Evolutionary conservation across 1,140 invertebrate species (phyloP), one percentile per base, ranked within the genome.

Genomic region (Holotrichia oblita): DNA sequence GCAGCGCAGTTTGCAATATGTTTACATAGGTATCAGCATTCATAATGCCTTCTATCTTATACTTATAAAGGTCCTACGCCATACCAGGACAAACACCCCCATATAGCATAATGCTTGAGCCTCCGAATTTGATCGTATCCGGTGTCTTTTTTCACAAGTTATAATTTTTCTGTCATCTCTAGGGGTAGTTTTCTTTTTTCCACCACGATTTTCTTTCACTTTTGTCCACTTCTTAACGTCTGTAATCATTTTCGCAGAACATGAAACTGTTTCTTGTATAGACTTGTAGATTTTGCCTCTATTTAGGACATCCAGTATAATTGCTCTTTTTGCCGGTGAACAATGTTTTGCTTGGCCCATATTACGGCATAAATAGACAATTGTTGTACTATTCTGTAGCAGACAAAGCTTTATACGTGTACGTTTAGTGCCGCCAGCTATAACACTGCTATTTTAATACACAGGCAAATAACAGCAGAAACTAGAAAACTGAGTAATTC

Each of bases 321-420:
- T 64, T 64, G 22, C 22, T 64, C 59, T 64, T 22, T 64, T 64
- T 64, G 2, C 59, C 22, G 59, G n/a, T 9, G 59, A 64, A 22
- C 3, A 64, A 44, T 64, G 59, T 64, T 3, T 64, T 64, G 59
- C n/a, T 64, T 14, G n/a, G n/a, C 59, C 59, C 59, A 64, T 9
- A 64, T 64, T 24, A 64, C 59, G n/a, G 8, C 59, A 64, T 9
- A 64, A 64, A 64, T 64, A n/a, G n/a, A 24, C 1, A 17, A 64
- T 34, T 48, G n/a, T 64, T 64, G 59, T 64, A 20, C 22, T 64
- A 24, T 22, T 64, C n/a, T 64, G n/a, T 24, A 64, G n/a, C 14
- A 64, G 22, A 22, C 59, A 64, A 9, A 64, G 59, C 59, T 64
- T 64, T 64, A 64, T 22, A 22, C n/a, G 59, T 64, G 6, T 64